These are phyloP conservation scores for Chionis minor DNA, from an alignment of 2,113 vertebrate species.

Conservation along the genomic window DNA sequence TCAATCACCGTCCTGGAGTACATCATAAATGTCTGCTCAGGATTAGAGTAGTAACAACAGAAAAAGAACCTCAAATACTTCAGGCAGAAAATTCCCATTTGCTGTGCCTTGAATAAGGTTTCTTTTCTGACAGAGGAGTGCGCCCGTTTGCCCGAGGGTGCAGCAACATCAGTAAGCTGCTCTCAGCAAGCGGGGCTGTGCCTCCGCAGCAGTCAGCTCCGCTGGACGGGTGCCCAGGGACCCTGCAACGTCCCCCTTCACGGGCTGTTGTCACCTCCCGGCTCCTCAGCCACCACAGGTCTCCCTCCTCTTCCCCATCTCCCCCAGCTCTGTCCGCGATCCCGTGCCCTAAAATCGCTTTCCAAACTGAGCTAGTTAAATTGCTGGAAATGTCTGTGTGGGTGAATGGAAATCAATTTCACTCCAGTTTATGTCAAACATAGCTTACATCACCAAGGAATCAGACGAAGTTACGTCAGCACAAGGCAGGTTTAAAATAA, in stretches of 20 bases:
- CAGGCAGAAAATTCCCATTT: background rate
- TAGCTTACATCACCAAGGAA: background rate
- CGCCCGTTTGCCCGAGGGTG: too few species aligned
- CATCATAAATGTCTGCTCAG: background rate
- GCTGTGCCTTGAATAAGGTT: background rate
- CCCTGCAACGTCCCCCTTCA: background rate
- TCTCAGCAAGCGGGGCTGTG: background rate
- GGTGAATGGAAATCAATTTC: background rate
- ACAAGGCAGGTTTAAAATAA: background rate
- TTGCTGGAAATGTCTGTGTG: background rate
- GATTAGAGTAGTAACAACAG: background rate
- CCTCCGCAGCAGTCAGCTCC: background rate
- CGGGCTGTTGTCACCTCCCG: rapidly evolving
- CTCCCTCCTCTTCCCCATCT: too few species aligned
- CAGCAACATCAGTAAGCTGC: background rate
- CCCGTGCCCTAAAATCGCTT: background rate
- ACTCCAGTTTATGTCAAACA: background rate
- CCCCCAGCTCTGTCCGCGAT: background rate
- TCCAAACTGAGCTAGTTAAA: background rate
- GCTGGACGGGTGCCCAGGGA: too few species aligned
- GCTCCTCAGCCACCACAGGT: background rate
- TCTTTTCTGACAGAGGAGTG: background rate
- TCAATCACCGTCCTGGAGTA: background rate
- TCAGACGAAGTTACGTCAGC: background rate
- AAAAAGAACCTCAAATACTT: background rate